Conservation (phyloP, 1,140 invertebrate species). For the Calephelis nemesis region DNA sequence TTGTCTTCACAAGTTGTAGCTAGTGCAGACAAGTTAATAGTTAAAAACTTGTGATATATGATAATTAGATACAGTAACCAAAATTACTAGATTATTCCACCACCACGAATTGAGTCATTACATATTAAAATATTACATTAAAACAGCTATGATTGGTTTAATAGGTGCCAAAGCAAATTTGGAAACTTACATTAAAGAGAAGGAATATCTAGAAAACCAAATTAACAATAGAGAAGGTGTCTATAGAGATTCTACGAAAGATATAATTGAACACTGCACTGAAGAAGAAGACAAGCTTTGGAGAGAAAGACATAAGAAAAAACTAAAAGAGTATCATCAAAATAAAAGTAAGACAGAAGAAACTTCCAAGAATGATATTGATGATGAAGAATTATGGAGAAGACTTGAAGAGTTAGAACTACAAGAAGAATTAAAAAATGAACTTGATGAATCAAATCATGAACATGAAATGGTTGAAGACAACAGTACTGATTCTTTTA, state of each 20-base stretch:
- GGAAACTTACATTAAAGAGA: conserved; percentile 75
- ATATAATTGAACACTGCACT: conserved; percentile 81
- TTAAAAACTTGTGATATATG: too few species aligned
- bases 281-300: conserved; percentile 81
- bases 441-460: conserved; percentile 38
- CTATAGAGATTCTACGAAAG: conserved; percentile 62
- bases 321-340: conserved; percentile 55
- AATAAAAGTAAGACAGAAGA: conserved; percentile 42
- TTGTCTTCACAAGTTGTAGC: too few species aligned
- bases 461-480: conserved; percentile 29
- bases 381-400: conserved; percentile 66
- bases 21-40: too few species aligned
- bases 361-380: conserved; percentile 34
- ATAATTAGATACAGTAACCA: too few species aligned
- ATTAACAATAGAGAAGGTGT: conserved; percentile 62
- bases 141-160: conserved; percentile 27
- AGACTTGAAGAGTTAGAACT: conserved; percentile 74
- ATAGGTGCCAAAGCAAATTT: conserved; percentile 79
- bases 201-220: conserved; percentile 75
- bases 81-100: too few species aligned
- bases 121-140: too few species aligned
- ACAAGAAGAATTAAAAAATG: conserved; percentile 75
- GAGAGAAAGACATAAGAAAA: conserved; percentile 70
- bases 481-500: conserved; percentile 32
- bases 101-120: too few species aligned